phyloP scores from a whole-genome alignment of 2,113 vertebrate genomes.

The Misgurnus anguillicaudatus region DNA sequence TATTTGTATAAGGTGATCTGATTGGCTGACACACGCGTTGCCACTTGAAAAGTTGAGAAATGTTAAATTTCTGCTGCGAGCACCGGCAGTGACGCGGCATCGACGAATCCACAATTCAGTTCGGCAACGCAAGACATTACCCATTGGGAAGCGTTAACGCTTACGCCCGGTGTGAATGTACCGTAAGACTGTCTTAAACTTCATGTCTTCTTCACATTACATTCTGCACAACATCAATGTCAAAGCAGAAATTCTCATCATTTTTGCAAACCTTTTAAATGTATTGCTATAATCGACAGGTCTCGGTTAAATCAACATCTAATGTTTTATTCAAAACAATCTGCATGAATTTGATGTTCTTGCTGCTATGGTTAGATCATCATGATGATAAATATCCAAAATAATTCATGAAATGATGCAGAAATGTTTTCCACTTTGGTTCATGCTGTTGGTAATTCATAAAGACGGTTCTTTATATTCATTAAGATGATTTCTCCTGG shows the following conservation, averaged over 20 bases:
- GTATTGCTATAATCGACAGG: not conserved
- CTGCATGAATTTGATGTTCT: not conserved
- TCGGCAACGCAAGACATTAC: too few relatives aligned
- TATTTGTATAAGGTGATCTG: too few relatives aligned
- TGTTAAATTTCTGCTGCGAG: too few relatives aligned
- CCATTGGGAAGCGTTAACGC: too few relatives aligned
- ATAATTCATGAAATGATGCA: conserved; percentile 3
- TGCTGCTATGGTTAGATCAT: not conserved
- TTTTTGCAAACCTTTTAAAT: conserved; percentile 10
- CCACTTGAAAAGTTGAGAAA: too few relatives aligned
- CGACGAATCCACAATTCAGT: too few relatives aligned
- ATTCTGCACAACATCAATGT: not conserved
- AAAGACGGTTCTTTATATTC: too few relatives aligned
- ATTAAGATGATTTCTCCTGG: too few relatives aligned
- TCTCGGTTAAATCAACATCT: conserved; percentile 7
- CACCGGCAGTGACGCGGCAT: too few relatives aligned
- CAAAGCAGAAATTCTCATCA: not conserved
- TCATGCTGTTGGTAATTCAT: not conserved
- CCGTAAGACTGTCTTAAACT: not conserved
- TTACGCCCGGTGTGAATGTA: too few relatives aligned
- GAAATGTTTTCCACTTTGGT: not conserved
- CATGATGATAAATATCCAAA: conserved; percentile 1
- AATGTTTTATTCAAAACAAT: conserved; percentile 35
- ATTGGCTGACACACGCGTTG: too few relatives aligned
- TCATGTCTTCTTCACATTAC: not conserved